Conservation (phyloP, 2,113 vertebrate genomes). For the Oxygymnocypris stewartii region DNA sequence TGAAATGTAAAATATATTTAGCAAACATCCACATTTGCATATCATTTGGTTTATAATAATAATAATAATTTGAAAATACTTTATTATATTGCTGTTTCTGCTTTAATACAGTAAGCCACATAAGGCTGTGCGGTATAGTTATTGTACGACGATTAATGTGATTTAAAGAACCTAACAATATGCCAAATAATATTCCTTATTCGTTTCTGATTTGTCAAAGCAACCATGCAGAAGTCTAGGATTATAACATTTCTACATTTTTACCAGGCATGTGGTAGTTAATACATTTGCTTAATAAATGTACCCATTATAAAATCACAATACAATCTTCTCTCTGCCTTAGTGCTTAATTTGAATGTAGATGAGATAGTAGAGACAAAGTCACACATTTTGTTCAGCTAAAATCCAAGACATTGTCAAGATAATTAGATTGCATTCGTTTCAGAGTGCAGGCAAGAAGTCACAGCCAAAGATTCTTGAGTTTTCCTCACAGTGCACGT, state of each 20-base stretch:
- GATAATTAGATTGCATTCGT: slow-evolving; percentile 5
- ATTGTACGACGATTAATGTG: not conserved
- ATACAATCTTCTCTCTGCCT: not conserved
- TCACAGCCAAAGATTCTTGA: not conserved
- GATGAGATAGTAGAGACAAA: slow-evolving; percentile 9
- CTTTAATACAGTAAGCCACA: not conserved
- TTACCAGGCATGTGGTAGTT: not conserved
- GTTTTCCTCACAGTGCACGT: not conserved
- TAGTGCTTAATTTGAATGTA: slow-evolving; percentile 10
- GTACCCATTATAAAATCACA: not conserved
- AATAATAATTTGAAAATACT: not conserved
- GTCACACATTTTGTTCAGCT: slow-evolving; percentile 18
- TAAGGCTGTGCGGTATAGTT: not conserved
- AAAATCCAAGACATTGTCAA: not conserved
- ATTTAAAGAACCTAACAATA: not conserved
- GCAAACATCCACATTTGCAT: not conserved
- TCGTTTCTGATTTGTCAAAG: not conserved
- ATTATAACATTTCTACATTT: not conserved
- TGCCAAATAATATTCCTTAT: not conserved
- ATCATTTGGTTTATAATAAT: not conserved
- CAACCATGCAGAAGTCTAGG: not conserved
- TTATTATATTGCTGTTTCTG: not conserved
- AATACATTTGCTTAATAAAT: slow-evolving; percentile 4
- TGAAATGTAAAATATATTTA: not conserved
- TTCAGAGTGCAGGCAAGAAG: not conserved